phyloP scores from a whole-genome alignment of 1,140 invertebrate species.

The Zaprionus nigranus region DNA sequence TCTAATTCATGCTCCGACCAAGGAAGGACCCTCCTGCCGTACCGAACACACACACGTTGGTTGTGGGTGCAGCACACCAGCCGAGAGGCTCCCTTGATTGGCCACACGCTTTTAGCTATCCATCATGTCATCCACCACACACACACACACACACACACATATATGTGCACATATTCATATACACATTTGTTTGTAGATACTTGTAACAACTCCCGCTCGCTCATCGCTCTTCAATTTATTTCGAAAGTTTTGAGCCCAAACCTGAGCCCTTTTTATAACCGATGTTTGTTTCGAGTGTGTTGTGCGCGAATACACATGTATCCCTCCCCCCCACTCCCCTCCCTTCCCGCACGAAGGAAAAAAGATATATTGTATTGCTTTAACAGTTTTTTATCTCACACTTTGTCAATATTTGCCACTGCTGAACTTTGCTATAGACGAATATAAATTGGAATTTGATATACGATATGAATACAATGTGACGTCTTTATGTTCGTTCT shows the following conservation, averaged over 20 bases:
- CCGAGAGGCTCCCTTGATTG: neutral
- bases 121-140: neutral
- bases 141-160: neutral
- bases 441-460: slow-evolving; percentile 6
- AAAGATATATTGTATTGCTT: neutral
- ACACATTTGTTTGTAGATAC: neutral
- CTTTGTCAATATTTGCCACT: slow-evolving; percentile 5
- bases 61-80: neutral
- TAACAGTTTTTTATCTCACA: slow-evolving; percentile 3
- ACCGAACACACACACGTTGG: too few species aligned
- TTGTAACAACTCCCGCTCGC: neutral
- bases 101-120: neutral
- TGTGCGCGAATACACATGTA: neutral
- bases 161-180: neutral
- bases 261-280: slow-evolving; percentile 9
- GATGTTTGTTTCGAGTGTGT: neutral
- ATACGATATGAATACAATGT: slow-evolving; percentile 4
- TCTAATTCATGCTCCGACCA: slow-evolving; percentile 44
- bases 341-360: neutral
- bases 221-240: slow-evolving; percentile 18
- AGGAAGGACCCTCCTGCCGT: neutral
- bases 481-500: neutral
- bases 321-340: neutral
- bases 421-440: too few species aligned
- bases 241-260: slow-evolving; percentile 23